Percentiles rank a stretch among this genome's conserved stretches.
These are phyloP conservation scores for Melospiza melodia DNA, from an alignment of 2,113 vertebrate species.

Conservation along the genomic window DNA sequence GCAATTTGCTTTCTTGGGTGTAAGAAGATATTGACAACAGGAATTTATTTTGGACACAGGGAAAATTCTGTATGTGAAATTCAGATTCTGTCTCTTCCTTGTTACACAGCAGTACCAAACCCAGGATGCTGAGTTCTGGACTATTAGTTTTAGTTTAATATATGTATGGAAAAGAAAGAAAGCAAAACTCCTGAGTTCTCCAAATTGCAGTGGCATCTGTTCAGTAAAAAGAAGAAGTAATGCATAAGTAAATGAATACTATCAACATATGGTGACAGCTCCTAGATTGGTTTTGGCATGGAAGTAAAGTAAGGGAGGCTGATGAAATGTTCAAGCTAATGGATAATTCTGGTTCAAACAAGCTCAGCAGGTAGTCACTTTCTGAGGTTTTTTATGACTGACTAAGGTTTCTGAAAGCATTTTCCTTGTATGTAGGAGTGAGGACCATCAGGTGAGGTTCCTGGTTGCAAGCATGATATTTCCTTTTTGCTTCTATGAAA, in stretches of 20 bases:
- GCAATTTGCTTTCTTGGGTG: background rate
- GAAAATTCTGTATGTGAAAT: background rate
- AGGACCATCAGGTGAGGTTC: background rate
- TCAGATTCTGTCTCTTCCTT: background rate
- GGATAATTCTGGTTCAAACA: background rate
- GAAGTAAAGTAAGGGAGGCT: background rate
- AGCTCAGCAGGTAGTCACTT: background rate
- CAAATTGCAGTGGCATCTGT: constrained; percentile 13
- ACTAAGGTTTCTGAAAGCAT: background rate
- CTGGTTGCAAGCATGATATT: background rate
- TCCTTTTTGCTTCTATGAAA: background rate
- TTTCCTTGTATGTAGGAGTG: background rate
- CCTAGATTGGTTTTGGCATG: background rate
- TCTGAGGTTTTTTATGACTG: background rate
- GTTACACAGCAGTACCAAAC: background rate
- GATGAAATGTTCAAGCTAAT: background rate
- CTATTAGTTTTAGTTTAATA: background rate
- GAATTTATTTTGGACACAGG: background rate
- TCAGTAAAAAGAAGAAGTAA: background rate
- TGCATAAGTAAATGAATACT: background rate
- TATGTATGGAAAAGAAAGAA: background rate
- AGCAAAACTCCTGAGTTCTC: background rate
- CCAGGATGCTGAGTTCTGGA: background rate
- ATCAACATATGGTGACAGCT: background rate
- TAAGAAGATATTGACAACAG: background rate